Percentiles rank a stretch among this genome's conserved stretches.
Conservation (phyloP, 2,888 invertebrate species). For the Sesia bembeciformis region DNA sequence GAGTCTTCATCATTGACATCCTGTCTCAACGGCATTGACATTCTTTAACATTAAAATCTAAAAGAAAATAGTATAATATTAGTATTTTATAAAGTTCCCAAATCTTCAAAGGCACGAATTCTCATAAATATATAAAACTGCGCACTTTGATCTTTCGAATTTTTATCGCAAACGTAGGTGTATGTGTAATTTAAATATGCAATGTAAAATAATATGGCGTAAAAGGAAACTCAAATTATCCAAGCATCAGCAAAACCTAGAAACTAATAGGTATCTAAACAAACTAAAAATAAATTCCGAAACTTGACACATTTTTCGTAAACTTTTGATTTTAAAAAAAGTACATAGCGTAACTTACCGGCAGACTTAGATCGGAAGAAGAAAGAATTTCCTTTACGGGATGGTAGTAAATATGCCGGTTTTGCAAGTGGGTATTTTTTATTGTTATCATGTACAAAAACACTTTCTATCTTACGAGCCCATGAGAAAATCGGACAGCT, state of each 20-base stretch:
- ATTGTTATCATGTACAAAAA: too few relatives aligned
- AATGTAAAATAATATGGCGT: too few relatives aligned
- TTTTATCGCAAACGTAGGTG: too few relatives aligned
- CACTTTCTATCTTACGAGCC: too few relatives aligned
- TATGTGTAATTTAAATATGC: too few relatives aligned
- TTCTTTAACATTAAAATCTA: neutral
- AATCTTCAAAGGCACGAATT: too few relatives aligned
- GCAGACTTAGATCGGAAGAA: neutral
- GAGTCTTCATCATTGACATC: conserved; percentile 55
- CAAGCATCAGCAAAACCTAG: neutral
- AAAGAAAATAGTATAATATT: neutral
- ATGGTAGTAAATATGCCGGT: too few relatives aligned
- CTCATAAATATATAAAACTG: too few relatives aligned
- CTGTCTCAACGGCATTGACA: conserved; percentile 19
- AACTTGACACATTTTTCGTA: conserved; percentile 7
- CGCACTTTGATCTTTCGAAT: too few relatives aligned
- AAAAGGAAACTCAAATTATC: neutral
- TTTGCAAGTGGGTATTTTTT: too few relatives aligned
- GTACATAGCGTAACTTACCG: neutral
- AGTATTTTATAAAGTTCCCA: too few relatives aligned
- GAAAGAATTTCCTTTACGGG: neutral
- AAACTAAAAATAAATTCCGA: conserved; percentile 24
- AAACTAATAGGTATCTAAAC: neutral
- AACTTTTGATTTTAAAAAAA: neutral
- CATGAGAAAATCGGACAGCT: too few relatives aligned